Evolutionary conservation across 2,113 vertebrate genomes (phyloP).

Genomic region (Spheniscus mendiculus): DNA sequence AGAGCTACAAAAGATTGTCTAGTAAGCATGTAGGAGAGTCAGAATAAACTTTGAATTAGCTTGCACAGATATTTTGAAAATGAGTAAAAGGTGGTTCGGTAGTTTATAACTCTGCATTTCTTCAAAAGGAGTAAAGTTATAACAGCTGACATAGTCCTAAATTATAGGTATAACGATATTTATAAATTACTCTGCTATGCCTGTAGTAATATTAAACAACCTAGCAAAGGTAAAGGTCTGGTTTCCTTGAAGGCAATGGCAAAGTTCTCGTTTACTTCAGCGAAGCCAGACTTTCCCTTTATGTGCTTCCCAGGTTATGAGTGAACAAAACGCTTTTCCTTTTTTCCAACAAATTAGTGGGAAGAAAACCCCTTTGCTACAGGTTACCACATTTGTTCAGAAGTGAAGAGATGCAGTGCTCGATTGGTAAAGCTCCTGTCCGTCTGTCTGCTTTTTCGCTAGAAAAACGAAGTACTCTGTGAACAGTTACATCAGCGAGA

Average conservation of each 20-base stretch:
- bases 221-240: neutral
- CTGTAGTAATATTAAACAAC: neutral
- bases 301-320: neutral
- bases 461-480: neutral
- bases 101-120: neutral
- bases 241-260: neutral
- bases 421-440: neutral
- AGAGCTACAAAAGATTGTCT: neutral
- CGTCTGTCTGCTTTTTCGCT: neutral
- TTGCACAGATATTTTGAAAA: neutral
- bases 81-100: neutral
- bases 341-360: neutral
- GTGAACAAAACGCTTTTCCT: neutral
- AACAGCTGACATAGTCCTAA: neutral
- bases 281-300: neutral
- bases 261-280: neutral
- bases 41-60: neutral
- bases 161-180: neutral
- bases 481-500: accelerated
- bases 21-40: neutral
- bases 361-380: neutral
- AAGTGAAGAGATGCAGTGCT: neutral
- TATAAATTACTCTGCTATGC: neutral
- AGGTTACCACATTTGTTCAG: neutral
- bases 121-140: neutral